phyloP scores from a whole-genome alignment of 37 sponge, comb jelly and placozoan species.

The Tethya wilhelma region DNA sequence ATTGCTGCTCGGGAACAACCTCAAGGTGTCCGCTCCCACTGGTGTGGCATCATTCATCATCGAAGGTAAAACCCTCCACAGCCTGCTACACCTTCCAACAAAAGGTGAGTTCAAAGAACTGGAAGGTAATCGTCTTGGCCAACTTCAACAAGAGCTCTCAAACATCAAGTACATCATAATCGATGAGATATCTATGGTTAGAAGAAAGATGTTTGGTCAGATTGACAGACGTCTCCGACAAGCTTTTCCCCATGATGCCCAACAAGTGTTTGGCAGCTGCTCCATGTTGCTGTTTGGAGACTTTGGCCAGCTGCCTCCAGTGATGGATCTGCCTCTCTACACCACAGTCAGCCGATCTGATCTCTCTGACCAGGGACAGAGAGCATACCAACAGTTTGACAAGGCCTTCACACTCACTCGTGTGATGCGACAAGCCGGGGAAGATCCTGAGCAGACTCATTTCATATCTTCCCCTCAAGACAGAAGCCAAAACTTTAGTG shows the following conservation, averaged over 20 bases:
- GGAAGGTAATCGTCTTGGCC: conserved; percentile 27
- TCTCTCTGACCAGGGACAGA: too few relatives aligned
- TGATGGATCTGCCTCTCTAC: conserved; percentile 14
- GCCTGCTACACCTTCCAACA: conserved; percentile 26
- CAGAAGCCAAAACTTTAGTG: too few relatives aligned
- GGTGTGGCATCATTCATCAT: conserved; percentile 61
- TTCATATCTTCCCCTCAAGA: too few relatives aligned
- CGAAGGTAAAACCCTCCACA: conserved; percentile 51
- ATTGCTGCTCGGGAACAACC: conserved; percentile 23
- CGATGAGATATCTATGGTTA: conserved; percentile 38
- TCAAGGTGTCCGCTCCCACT: conserved; percentile 54
- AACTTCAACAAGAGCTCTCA: not conserved
- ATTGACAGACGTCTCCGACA: conserved; percentile 5
- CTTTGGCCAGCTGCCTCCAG: conserved; percentile 54
- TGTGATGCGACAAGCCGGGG: too few relatives aligned
- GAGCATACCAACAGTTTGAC: too few relatives aligned
- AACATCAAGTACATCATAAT: not conserved
- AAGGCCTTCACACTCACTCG: too few relatives aligned
- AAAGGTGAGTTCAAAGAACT: conserved; percentile 52
- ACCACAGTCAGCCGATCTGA: too few relatives aligned
- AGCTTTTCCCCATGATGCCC: conserved; percentile 43
- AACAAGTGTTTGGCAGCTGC: conserved; percentile 49
- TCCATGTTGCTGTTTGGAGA: conserved; percentile 57
- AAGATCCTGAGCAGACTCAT: too few relatives aligned
- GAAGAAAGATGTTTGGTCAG: conserved; percentile 52